Evolutionary conservation across 2,797 vertebrate genomes (phyloP), one percentile per base, ranked within the genome.

Genomic region (Syngnathus rostellatus): DNA sequence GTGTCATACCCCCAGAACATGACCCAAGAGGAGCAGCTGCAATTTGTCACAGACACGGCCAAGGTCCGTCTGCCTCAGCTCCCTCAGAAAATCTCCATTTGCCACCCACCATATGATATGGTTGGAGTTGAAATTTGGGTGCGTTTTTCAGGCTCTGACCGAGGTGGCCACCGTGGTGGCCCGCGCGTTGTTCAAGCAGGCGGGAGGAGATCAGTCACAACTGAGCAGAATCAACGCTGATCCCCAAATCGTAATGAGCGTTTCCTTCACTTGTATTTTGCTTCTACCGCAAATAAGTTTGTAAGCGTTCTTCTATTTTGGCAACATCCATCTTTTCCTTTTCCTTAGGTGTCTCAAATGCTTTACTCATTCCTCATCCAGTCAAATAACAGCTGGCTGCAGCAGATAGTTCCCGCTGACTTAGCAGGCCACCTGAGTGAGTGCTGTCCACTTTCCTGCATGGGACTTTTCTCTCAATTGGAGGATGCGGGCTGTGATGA

Each of bases 371-470:
- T 98, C 80, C 79, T 97, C 2, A 72, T 95, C 10, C 86, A 79
- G 76, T 89, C 93, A 45, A 96, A 98, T 75, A 98, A 98, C 73
- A 92, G 92, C 54, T 98, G 94, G 94, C 92, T 97, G 72, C 92
- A 94, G 77, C 88, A 95, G 1, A 70, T 97, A 5, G 57, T 93
- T 10, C 81, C 87, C 63, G 70, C 91, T 0, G 93, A 95, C 8
- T 21, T 89, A 0, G 75, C 78, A 16, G 71, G 71, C 14, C 78
- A 83, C 39, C 83, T 97, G 60, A 82, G 95, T 96, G 81, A 90
- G 92, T 83, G 53, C 92, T 81, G 53, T 17, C 5, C 11, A 60
- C 6, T 19, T 48, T 48, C 17, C 5, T 17, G 46, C 46, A 7
- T 17, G 17, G 16, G 46, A 48, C 46, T 7, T 48, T 2, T 48